Evolutionary conservation across 2,888 invertebrate genomes (phyloP).

Genomic region (Microctonus aethiopoides): DNA sequence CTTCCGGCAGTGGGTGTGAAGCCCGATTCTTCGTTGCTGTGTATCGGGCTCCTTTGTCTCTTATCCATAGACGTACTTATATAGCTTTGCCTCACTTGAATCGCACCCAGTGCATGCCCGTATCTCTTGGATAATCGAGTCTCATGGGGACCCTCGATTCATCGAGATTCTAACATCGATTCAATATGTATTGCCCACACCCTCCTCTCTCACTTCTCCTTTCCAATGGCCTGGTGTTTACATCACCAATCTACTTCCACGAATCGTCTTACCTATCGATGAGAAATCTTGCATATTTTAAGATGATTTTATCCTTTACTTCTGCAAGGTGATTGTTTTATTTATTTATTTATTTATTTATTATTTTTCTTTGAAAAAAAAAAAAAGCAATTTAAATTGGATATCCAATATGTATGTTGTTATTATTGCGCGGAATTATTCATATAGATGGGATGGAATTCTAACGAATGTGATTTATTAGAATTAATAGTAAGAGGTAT

Average conservation of each 20-base stretch:
- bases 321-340: neutral
- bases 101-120: slow-evolving; percentile 29
- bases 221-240: no score
- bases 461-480: neutral
- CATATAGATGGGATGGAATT: no score
- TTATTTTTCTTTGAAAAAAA: neutral
- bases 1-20: slow-evolving; percentile 17
- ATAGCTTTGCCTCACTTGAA: slow-evolving; percentile 13
- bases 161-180: slow-evolving; percentile 26
- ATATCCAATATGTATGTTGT: no score
- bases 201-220: neutral
- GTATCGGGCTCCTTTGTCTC: slow-evolving; percentile 23
- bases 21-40: slow-evolving; percentile 25
- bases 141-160: slow-evolving; percentile 16
- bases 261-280: neutral
- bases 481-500: neutral
- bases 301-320: neutral
- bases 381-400: no score
- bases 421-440: no score
- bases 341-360: neutral
- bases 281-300: neutral
- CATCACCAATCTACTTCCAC: neutral
- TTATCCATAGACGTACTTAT: slow-evolving; percentile 23
- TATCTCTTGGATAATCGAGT: slow-evolving; percentile 37
- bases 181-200: neutral